Percentiles rank a stretch among this genome's conserved stretches.
These are phyloP conservation scores for Lindbergichthys nudifrons DNA, from an alignment of 2,797 vertebrate genomes.

Conservation along the genomic window DNA sequence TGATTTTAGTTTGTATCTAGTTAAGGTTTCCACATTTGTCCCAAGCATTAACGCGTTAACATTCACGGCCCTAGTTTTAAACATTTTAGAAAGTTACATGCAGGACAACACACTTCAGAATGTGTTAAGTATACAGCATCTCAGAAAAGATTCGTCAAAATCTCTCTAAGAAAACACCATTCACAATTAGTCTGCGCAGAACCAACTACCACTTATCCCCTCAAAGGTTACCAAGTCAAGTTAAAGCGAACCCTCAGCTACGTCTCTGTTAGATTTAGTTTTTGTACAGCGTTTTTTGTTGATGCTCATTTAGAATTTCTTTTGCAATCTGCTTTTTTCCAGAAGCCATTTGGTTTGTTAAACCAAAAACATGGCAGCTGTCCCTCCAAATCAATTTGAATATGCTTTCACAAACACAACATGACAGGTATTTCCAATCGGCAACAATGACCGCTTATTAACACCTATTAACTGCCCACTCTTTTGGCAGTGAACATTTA, in stretches of 20 bases:
- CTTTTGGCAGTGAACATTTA: constrained; percentile 38
- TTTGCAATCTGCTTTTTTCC: constrained; percentile 22
- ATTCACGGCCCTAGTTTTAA: too few relatives aligned
- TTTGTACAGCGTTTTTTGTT: background rate
- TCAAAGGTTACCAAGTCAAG: constrained; percentile 1
- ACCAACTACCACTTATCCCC: background rate
- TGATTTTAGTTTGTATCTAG: too few relatives aligned
- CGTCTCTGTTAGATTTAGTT: background rate
- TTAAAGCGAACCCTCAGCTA: background rate
- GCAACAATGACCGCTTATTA: constrained; percentile 46
- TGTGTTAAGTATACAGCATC: background rate
- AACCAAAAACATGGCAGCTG: constrained; percentile 41
- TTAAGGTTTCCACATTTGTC: too few relatives aligned
- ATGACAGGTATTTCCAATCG: constrained; percentile 47
- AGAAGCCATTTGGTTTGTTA: constrained; percentile 2
- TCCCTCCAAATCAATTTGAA: constrained; percentile 42
- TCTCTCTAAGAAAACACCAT: background rate
- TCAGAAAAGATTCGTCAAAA: background rate
- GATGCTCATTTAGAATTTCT: background rate
- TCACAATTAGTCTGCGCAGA: background rate
- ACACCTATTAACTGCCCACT: constrained; percentile 52
- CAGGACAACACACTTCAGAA: background rate
- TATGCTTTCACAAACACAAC: constrained; percentile 23
- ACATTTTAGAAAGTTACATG: background rate
- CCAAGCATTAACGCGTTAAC: too few relatives aligned